phyloP scores from a whole-genome alignment of 2,797 vertebrate genomes.

The Percopsis omiscomaycus region DNA sequence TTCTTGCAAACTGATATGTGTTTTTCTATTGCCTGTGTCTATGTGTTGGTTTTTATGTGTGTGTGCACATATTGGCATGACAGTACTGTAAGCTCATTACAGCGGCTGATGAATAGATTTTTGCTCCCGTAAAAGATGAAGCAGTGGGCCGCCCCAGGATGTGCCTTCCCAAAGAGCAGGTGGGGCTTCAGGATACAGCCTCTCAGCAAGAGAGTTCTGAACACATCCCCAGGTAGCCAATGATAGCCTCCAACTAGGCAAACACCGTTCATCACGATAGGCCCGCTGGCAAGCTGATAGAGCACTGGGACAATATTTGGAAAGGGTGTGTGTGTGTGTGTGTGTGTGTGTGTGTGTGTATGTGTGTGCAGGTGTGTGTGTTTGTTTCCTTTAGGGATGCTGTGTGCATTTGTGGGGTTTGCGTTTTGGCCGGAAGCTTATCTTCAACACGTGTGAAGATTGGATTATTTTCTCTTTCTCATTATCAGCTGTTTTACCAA shows the following conservation, averaged over 20 bases:
- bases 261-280: conserved; percentile 65
- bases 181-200: conserved; percentile 44
- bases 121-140: conserved; percentile 39
- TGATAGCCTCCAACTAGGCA: conserved; percentile 56
- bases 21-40: background rate
- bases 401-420: conserved; percentile 21
- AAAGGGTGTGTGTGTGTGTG: conserved; percentile 35
- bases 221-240: conserved; percentile 58
- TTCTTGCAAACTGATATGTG: background rate
- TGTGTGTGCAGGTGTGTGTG: conserved; percentile 2
- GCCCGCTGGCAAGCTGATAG: conserved; percentile 53
- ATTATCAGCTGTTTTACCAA: background rate
- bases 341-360: conserved; percentile 9
- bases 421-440: conserved; percentile 13
- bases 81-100: conserved; percentile 55
- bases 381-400: conserved; percentile 15
- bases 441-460: conserved; percentile 1
- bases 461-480: conserved; percentile 4
- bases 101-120: conserved; percentile 68
- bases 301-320: conserved; percentile 63
- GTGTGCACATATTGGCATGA: background rate
- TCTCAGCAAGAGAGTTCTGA: conserved; percentile 31
- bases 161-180: conserved; percentile 57
- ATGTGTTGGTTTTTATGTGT: background rate
- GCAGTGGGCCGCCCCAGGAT: conserved; percentile 48